Conservation (phyloP, 2,888 invertebrate species). For the Drosophila ustulata region DNA sequence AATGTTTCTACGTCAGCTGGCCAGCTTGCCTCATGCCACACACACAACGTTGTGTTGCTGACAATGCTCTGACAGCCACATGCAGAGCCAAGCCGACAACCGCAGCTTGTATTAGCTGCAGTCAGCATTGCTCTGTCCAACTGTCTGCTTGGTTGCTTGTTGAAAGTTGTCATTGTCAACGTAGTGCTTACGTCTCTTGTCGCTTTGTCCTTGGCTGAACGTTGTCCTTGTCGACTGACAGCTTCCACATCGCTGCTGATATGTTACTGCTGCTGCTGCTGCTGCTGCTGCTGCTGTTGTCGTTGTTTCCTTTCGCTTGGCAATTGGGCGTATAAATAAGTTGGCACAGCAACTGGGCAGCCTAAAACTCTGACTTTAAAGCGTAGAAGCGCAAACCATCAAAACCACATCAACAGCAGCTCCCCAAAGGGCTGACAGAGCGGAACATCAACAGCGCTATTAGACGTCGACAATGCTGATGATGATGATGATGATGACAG, state of each 20-base stretch:
- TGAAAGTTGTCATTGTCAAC: constrained; percentile 68
- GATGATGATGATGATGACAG: constrained; percentile 29
- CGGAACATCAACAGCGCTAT: constrained; percentile 79
- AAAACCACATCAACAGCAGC: constrained; percentile 73
- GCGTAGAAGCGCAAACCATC: constrained; percentile 66
- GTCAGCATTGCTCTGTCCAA: constrained; percentile 1
- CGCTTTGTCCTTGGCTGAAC: constrained; percentile 43
- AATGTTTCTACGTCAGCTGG: constrained; percentile 18
- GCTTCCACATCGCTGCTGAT: constrained; percentile 57
- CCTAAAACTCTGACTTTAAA: constrained; percentile 60
- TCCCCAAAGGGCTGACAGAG: constrained; percentile 74
- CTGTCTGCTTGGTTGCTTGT: constrained; percentile 51
- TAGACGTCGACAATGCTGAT: constrained; percentile 42
- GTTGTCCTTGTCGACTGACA: constrained; percentile 63
- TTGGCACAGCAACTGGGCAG: constrained; percentile 24
- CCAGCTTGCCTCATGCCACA: constrained; percentile 39
- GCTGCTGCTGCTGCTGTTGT: constrained; percentile 30
- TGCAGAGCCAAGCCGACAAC: constrained; percentile 49
- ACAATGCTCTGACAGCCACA: constrained; percentile 70
- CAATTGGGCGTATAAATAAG: constrained; percentile 46
- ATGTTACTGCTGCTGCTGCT: constrained; percentile 19
- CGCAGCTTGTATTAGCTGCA: constrained; percentile 71
- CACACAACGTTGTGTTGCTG: constrained; percentile 50
- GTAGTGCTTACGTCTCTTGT: constrained; percentile 46
- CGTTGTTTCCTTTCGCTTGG: constrained; percentile 58